Evolutionary conservation across 2,113 vertebrate species (phyloP), one percentile per base, ranked within the genome.

Genomic region (Aspiorhynchus laticeps): DNA sequence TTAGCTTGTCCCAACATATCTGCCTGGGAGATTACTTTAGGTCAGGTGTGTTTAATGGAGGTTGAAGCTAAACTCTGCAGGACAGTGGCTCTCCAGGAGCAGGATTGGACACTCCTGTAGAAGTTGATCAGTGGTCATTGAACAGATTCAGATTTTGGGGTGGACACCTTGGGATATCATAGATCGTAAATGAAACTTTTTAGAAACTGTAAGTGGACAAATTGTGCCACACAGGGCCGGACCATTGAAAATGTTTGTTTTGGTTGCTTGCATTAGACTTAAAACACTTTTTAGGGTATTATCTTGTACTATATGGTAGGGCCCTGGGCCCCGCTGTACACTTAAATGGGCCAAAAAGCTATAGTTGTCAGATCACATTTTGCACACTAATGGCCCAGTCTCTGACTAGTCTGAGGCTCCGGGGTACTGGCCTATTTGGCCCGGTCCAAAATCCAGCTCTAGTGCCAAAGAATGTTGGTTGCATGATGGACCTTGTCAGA

Each of bases 401-500:
- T 75, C 12, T n/a, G 73, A 75, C 24, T 75, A 17, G 41, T 26
- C 12, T 46, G 7, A 76, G n/a, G 36, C 24, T 21, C 15, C 0
- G 17, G 33, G 36, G 9, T 36, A 38, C 31, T 38, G 19, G 69
- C 8, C 73, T 38, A 10, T 43, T 12, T 77, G 24, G 7, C 43
- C 43, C 5, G 11, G 14, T 77, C 43, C 6, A 46, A 19, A 51
- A 48, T 51, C 6, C 76, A 53, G 76, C 15, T 28, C 15, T 21
- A 17, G n/a, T 51, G 75, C 46, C 75, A 53, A 46, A 24, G 17
- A 53, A 36, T 71, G 33, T 59, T 51, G 41, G n/a, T 53, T 24
- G 53, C 48, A 12, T 21, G 28, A 59, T 77, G 73, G 36, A 11
- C 41, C 61, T 26, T 3, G 53, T 88, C 74, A 84, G 24, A 75